A percentile compares a stretch with the other conserved stretches of the same genome.
phyloP scores from a whole-genome alignment of 2,888 invertebrate genomes.

The Agrochola circellaris region DNA sequence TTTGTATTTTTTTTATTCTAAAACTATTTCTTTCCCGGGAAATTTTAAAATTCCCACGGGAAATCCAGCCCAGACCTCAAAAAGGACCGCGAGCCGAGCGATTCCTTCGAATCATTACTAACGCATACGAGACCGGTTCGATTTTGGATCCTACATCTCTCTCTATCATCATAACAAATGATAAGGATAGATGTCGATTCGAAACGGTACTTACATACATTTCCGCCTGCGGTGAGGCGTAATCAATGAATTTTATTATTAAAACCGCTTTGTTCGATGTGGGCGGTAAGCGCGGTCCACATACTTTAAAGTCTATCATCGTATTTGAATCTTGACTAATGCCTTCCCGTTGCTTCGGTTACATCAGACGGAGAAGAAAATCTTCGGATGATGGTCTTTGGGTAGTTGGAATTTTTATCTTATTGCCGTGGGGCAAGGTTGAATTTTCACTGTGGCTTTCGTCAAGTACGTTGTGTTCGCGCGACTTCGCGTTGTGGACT shows the following conservation, averaged over 20 bases:
- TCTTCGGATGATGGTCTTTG: background rate
- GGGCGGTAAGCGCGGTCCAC: slow-evolving; percentile 57
- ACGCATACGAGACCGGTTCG: slow-evolving; percentile 54
- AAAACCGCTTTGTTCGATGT: slow-evolving; percentile 62
- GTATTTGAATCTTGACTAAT: slow-evolving; percentile 59
- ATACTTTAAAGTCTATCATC: slow-evolving; percentile 52
- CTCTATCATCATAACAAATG: slow-evolving; percentile 65
- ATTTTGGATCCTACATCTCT: slow-evolving; percentile 65
- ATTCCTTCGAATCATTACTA: slow-evolving; percentile 56
- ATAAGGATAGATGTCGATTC: slow-evolving; percentile 67
- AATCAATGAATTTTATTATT: slow-evolving; percentile 68
- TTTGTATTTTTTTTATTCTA: background rate
- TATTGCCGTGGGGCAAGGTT: background rate
- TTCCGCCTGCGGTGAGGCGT: slow-evolving; percentile 66
- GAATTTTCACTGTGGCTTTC: slow-evolving; percentile 19
- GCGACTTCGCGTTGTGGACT: slow-evolving; percentile 8
- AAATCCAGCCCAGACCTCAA: slow-evolving; percentile 49
- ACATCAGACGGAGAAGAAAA: slow-evolving; percentile 49
- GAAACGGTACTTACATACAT: slow-evolving; percentile 68
- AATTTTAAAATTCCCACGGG: slow-evolving; percentile 53
- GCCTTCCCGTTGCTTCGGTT: slow-evolving; percentile 52
- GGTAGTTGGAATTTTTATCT: slow-evolving; percentile 26
- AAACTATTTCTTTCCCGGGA: background rate
- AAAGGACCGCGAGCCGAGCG: slow-evolving; percentile 48
- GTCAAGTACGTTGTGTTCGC: slow-evolving; percentile 38